phyloP scores from a whole-genome alignment of 1,140 invertebrate genomes.

The Papilio dardanus region DNA sequence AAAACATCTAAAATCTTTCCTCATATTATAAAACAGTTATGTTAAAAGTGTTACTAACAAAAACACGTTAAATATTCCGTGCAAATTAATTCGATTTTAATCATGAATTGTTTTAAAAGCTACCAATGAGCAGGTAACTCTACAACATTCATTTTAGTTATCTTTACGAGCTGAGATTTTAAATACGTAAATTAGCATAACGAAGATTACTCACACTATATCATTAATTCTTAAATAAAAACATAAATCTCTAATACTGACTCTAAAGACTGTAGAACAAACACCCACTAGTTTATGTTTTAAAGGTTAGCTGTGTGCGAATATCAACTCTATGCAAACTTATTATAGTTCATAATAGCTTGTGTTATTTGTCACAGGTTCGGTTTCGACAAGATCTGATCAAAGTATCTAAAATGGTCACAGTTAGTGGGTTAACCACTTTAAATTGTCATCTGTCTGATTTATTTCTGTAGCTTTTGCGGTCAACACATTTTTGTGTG shows the following conservation, averaged over 20 bases:
- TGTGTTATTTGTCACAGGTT: conserved; percentile 54
- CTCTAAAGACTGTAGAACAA: conserved; percentile 75
- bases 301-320: conserved; percentile 45
- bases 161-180: conserved; percentile 69
- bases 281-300: conserved; percentile 68
- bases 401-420: conserved; percentile 83
- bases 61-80: neutral
- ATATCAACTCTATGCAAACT: conserved; percentile 55
- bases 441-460: conserved; percentile 84
- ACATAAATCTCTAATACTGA: conserved; percentile 77
- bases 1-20: neutral
- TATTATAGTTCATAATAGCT: conserved; percentile 50
- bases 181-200: conserved; percentile 77
- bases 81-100: conserved; percentile 32
- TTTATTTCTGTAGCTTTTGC: conserved; percentile 83
- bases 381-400: conserved; percentile 79
- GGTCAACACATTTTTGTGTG: conserved; percentile 78
- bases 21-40: neutral
- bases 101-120: conserved; percentile 34
- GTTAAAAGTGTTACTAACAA: neutral
- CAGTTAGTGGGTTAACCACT: conserved; percentile 83
- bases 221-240: conserved; percentile 82
- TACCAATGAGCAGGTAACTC: conserved; percentile 34
- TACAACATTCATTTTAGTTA: conserved; percentile 56
- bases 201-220: conserved; percentile 76